Conservation (phyloP, 2,888 invertebrate species). For the Capitulum mitella region DNA sequence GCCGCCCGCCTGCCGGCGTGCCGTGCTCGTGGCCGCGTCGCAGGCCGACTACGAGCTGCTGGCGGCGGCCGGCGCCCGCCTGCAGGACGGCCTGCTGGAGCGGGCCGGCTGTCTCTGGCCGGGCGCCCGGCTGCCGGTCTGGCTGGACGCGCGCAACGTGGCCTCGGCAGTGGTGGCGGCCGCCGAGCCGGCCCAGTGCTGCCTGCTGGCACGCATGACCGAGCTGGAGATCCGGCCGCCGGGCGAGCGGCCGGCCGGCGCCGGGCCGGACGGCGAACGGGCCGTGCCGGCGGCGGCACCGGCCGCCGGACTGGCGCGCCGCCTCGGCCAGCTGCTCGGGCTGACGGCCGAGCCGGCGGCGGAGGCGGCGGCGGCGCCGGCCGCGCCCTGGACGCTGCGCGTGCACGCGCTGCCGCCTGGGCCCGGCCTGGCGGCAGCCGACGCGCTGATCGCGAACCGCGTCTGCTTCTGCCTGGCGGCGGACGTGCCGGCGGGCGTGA, state of each 20-base stretch:
- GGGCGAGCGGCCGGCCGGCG: background rate
- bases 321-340: background rate
- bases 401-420: background rate
- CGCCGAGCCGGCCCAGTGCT: conserved; percentile 27
- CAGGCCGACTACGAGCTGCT: conserved; percentile 14
- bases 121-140: conserved; percentile 16
- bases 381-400: background rate
- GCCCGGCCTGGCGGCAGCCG: background rate
- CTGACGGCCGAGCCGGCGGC: background rate
- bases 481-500: background rate
- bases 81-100: background rate
- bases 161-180: conserved; percentile 29
- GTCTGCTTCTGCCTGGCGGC: background rate
- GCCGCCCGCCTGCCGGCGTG: background rate
- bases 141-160: conserved; percentile 6
- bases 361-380: background rate
- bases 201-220: conserved; percentile 31
- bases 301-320: background rate
- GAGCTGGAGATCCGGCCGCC: conserved; percentile 34
- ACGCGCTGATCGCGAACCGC: background rate
- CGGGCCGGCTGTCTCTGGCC: conserved; percentile 4
- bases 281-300: too few relatives aligned
- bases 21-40: background rate
- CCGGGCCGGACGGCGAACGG: too few relatives aligned
- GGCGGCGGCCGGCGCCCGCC: background rate